phyloP scores from a whole-genome alignment of 2,797 vertebrate genomes.

The Setipinna tenuifilis region DNA sequence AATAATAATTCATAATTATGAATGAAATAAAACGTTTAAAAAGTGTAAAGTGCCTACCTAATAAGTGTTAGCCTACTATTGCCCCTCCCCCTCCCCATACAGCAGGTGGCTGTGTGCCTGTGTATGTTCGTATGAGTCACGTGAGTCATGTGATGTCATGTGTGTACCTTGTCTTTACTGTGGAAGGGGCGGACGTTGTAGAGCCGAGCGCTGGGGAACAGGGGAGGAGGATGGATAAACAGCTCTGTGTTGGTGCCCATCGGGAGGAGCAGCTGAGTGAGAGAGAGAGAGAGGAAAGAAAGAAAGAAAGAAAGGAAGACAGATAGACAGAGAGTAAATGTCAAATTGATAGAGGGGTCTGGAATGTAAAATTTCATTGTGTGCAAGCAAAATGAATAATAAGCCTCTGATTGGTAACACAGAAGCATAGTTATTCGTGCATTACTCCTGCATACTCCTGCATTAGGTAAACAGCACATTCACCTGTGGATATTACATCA shows the following conservation, averaged over 20 bases:
- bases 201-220: slow-evolving; percentile 80
- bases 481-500: background rate
- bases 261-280: slow-evolving; percentile 80
- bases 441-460: too few species aligned
- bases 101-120: background rate
- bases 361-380: too few species aligned
- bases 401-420: too few species aligned
- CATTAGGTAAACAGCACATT: background rate
- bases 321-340: too few species aligned
- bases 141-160: background rate
- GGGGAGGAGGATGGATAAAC: slow-evolving; percentile 84
- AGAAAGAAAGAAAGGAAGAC: background rate
- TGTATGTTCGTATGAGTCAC: background rate
- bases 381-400: too few species aligned
- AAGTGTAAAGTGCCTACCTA: too few species aligned
- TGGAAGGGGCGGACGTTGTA: slow-evolving; percentile 83
- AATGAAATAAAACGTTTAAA: too few species aligned
- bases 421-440: too few species aligned
- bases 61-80: too few species aligned
- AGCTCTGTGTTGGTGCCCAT: slow-evolving; percentile 81
- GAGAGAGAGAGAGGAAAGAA: background rate
- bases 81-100: too few species aligned
- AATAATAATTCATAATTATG: too few species aligned
- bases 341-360: too few species aligned
- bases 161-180: slow-evolving; percentile 79